Evolutionary conservation across 2,888 invertebrate species (phyloP).

Genomic region (Apodemia zela): DNA sequence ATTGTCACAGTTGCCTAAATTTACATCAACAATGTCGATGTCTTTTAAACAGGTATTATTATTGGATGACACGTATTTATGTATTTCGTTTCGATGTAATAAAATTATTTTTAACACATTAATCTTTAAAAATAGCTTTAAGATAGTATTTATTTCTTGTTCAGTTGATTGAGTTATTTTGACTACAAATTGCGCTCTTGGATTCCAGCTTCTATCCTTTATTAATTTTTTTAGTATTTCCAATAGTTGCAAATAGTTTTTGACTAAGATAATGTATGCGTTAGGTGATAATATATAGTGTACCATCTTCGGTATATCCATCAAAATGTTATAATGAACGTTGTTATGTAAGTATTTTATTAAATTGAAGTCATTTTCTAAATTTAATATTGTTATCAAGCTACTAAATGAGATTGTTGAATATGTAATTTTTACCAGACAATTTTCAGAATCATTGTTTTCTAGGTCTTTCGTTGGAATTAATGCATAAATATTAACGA

Average conservation of each 20-base stretch:
- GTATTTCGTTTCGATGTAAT: constrained; percentile 32
- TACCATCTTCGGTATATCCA: not conserved
- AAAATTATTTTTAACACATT: constrained; percentile 45
- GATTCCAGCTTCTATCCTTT: constrained; percentile 46
- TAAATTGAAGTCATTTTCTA: not conserved
- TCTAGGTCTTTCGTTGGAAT: not conserved
- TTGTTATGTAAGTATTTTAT: not conserved
- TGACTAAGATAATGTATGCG: constrained; percentile 43
- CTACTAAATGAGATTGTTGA: not conserved
- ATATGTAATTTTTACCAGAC: not conserved
- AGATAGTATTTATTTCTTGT: constrained; percentile 35
- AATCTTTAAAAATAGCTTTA: constrained; percentile 38
- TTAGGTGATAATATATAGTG: constrained; percentile 26
- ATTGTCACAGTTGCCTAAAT: not conserved
- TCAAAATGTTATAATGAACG: not conserved
- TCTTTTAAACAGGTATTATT: constrained; percentile 43
- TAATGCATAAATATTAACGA: not conserved
- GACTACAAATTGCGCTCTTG: constrained; percentile 46
- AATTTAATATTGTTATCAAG: not conserved
- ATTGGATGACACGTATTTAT: constrained; percentile 34
- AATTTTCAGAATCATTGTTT: not conserved
- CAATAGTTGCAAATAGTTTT: constrained; percentile 36
- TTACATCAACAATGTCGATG: constrained; percentile 42
- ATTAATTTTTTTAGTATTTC: constrained; percentile 37
- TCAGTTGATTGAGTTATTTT: constrained; percentile 31